phyloP scores from a whole-genome alignment of 2,113 vertebrate species.

The Motacilla tschutschensis region DNA sequence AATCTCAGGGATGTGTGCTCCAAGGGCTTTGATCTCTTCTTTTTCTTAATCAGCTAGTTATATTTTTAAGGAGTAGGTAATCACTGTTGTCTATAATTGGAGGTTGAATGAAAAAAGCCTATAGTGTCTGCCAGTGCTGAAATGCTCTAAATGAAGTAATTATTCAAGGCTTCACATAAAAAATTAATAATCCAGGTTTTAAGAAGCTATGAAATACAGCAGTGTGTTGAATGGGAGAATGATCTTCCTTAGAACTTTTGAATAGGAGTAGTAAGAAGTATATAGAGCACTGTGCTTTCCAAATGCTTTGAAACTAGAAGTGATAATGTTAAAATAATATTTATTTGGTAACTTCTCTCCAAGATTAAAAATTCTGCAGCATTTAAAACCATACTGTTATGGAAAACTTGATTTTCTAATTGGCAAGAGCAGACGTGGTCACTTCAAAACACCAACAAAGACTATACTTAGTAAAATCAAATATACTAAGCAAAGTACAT shows the following conservation, averaged over 20 bases:
- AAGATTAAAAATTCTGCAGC: not conserved
- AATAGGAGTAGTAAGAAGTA: not conserved
- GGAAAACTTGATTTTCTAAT: not conserved
- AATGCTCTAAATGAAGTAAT: conserved; percentile 7
- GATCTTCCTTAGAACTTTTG: not conserved
- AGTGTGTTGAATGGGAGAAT: not conserved
- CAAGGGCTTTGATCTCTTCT: conserved; percentile 24
- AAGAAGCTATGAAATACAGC: not conserved
- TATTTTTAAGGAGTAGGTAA: conserved; percentile 28
- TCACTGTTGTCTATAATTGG: conserved; percentile 18
- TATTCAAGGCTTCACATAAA: conserved; percentile 3
- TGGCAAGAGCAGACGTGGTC: not conserved
- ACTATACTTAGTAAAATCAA: not conserved
- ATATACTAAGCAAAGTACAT: not conserved
- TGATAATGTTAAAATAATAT: not conserved
- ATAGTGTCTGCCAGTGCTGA: conserved; percentile 13
- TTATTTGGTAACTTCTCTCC: not conserved
- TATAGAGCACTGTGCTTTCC: not conserved
- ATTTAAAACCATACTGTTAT: not conserved
- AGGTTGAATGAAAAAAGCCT: not conserved
- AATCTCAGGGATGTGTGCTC: not conserved
- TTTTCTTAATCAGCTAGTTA: conserved; percentile 34
- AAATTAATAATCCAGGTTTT: not conserved
- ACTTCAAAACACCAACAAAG: conserved; percentile 2
- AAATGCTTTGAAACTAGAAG: not conserved